These are phyloP conservation scores for Volucella bombylans DNA, from an alignment of 2,888 invertebrate genomes.

Conservation along the genomic window DNA sequence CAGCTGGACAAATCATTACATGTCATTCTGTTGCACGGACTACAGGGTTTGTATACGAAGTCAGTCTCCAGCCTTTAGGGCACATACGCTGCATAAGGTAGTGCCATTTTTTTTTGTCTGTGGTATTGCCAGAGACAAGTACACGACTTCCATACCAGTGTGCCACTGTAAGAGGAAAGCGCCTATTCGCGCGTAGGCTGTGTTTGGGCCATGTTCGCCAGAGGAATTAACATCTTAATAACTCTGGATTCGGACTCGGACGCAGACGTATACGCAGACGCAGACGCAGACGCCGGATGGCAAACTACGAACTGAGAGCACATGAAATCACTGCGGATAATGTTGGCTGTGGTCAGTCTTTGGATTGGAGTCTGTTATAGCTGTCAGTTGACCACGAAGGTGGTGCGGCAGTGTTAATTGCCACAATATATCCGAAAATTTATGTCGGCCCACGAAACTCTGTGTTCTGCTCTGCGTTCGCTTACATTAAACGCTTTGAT, in stretches of 20 bases:
- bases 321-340: conserved; percentile 18
- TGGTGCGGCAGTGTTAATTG: conserved; percentile 60
- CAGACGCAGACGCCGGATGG: background rate
- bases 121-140: conserved; percentile 44
- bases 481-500: conserved; percentile 57
- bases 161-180: conserved; percentile 46
- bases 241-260: conserved; percentile 30
- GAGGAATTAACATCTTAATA: conserved; percentile 72
- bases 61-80: conserved; percentile 46
- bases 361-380: background rate
- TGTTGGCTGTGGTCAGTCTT: conserved; percentile 47
- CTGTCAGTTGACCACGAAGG: background rate
- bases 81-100: conserved; percentile 13
- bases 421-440: conserved; percentile 72
- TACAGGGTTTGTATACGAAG: background rate
- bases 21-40: conserved; percentile 45
- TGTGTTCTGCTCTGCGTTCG: conserved; percentile 56
- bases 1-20: conserved; percentile 74
- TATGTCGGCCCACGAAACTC: conserved; percentile 71
- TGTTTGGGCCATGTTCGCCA: conserved; percentile 64
- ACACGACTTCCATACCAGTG: conserved; percentile 64
- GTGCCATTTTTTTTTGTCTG: conserved; percentile 20
- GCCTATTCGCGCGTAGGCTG: conserved; percentile 67
- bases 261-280: conserved; percentile 20
- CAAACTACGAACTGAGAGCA: background rate